Evolutionary conservation across 2,797 vertebrate genomes (phyloP), one percentile per base, ranked within the genome.

Genomic region (Phataginus tetradactyla): DNA sequence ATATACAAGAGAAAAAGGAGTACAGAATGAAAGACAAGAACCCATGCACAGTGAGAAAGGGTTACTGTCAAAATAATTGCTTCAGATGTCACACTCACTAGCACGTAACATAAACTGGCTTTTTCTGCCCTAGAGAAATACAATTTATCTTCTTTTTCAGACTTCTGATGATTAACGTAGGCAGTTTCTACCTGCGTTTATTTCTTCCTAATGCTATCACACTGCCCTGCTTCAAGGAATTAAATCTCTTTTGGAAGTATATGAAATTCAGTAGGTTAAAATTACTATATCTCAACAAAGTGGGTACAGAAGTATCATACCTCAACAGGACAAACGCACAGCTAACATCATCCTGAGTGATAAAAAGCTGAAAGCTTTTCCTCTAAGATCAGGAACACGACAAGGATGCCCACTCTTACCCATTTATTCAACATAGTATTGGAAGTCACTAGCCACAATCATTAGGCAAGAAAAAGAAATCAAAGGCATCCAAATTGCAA

Each of bases 121-220:
- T 77, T 80, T 55, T 84, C 59, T 94, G 34, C 32, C 18, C 25
- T 87, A 72, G 32, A 32, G 49, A 95, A 87, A 94, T 21, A 86
- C 1, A 75, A 63, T 55, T 88, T 94, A 57, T 79, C 23, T 81
- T 95, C 68, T 45, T 95, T 69, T 79, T 37, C 66, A 87, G 86
- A 91, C 21, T 80, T 95, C 32, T 37, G 55, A 84, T 64, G 68
- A 86, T 85, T 74, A 94, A 74, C 0, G 13, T 83, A 45, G 49
- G 63, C 39, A 51, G 66, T 72, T 95, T 90, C 59, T 39, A 53
- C 5, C 11, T 68, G 71, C 21, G 20, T 49, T 78, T 8, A 87
- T 6, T 69, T 93, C 39, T 93, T 95, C 45, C 66, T 92, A 93
- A 93, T 75, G 57, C 49, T 84, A 55, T 84, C 42, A 61, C 5